A percentile compares a stretch with the other conserved stretches of the same genome.
Evolutionary conservation across 2,797 vertebrate species (phyloP).

Genomic region (Artibeus lituratus): DNA sequence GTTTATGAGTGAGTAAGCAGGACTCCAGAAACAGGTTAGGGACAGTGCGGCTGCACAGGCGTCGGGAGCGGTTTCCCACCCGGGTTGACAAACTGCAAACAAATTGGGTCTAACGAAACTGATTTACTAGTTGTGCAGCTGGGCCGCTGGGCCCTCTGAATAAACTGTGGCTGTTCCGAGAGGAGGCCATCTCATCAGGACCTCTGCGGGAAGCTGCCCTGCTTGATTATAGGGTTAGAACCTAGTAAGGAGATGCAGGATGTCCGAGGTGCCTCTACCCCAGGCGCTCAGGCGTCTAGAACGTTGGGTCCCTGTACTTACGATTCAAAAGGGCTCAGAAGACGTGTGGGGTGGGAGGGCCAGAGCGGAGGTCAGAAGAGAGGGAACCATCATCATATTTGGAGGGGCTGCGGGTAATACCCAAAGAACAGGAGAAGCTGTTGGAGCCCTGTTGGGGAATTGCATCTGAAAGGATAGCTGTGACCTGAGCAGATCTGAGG

Average conservation of each 20-base stretch:
- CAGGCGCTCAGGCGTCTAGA: not conserved
- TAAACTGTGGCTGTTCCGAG: not conserved
- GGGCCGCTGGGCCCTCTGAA: not conserved
- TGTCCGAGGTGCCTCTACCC: not conserved
- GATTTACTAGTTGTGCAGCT: constrained; percentile 49
- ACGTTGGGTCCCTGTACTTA: rapidly evolving
- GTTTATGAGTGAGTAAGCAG: constrained; percentile 2
- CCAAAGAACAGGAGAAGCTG: not conserved
- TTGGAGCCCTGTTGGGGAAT: not conserved
- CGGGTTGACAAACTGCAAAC: constrained; percentile 69
- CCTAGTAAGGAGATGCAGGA: not conserved
- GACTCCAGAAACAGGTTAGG: constrained; percentile 33
- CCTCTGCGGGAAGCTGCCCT: not conserved
- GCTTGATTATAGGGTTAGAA: not conserved
- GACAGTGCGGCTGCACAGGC: not conserved
- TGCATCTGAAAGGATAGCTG: not conserved
- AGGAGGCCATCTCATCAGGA: not conserved
- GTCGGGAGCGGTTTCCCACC: constrained; percentile 53
- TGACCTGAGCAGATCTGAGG: not conserved
- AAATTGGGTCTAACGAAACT: constrained; percentile 68
- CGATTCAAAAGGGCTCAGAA: not conserved
- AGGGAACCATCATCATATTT: not conserved
- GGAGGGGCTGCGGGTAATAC: not conserved
- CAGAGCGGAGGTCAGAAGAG: not conserved
- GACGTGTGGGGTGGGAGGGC: not conserved